Base-by-base conservation (phyloP, 2,113 vertebrate genomes). In the Platichthys stellatus region DNA sequence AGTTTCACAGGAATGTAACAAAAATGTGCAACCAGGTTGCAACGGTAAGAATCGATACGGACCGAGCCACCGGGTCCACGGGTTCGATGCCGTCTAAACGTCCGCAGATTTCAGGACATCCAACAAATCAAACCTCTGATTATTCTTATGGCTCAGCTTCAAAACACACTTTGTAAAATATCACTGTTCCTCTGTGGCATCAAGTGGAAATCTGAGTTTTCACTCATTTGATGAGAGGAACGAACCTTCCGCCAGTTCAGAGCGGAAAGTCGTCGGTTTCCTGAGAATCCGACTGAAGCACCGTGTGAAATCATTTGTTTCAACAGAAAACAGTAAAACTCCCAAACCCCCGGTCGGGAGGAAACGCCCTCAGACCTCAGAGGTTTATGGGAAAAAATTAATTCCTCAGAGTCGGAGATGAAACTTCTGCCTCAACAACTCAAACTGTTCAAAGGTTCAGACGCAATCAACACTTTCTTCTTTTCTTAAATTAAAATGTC, bases 1-100 rank as follows among this genome's bases (percentile, higher is more conserved):
- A 93, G 94, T 94, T 88, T 92, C 76, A 28, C 93, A 94, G 94
- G 91, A 94, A 93, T 86, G 87, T 88, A 88, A 92, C 90, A 73
- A 45, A 35, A 26, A 45, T 15, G 63, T 82, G 84, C 85, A 84
- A 83, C 81, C 60, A 57, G 10, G 76, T 81, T 82, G 74, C 81
- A 86, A 35, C 67, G 15, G 38, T 10, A 40, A 59, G 26, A 62
- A 21, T 43, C 20, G 38, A 45, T 15, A 56, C 61, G 20, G 17
- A 47, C 4, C 13, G 45, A 69, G 64, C 54, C 70, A 63, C n/a
- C 24, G 24, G 24, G 23, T 0, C 15, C 26, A 21, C 21, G 43
- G 35, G 7, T 38, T 7, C 7, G 35, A 8, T 9, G 35, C 35
- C 1, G 8, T 38, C 10, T 0, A 38, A 9, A 38, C 35, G 49